phyloP scores from a whole-genome alignment of 1,140 invertebrate genomes.

The Hyphantria cunea region DNA sequence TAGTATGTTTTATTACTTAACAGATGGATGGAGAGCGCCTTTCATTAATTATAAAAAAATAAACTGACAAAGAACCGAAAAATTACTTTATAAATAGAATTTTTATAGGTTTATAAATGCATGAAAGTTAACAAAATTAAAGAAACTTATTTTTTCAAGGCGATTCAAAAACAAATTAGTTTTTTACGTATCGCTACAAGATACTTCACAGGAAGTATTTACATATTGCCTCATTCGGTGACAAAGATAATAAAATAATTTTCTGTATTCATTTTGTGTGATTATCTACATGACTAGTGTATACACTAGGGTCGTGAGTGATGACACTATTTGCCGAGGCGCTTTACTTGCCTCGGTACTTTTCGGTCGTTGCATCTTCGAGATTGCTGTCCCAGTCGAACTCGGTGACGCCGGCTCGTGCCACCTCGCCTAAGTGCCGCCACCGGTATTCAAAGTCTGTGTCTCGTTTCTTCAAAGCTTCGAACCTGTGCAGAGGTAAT shows the following conservation, averaged over 20 bases:
- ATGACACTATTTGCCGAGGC: slow-evolving; percentile 2
- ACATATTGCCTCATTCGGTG: slow-evolving; percentile 3
- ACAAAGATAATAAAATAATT: slow-evolving; percentile 14
- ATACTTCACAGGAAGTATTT: slow-evolving; percentile 19
- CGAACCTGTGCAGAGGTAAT: slow-evolving; percentile 83
- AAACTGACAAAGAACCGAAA: slow-evolving; percentile 1
- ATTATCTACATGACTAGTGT: slow-evolving; percentile 42
- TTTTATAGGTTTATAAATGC: slow-evolving; percentile 29
- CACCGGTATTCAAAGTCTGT: slow-evolving; percentile 90
- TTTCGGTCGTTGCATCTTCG: slow-evolving; percentile 85
- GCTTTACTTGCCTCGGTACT: slow-evolving; percentile 67
- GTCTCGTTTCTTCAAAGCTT: slow-evolving; percentile 90
- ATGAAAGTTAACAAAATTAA: slow-evolving; percentile 22
- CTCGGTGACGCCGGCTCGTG: slow-evolving; percentile 87
- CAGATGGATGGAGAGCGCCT: slow-evolving; percentile 40
- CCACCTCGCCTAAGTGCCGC: slow-evolving; percentile 89
- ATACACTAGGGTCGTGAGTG: slow-evolving; percentile 35
- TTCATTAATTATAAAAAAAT: neutral
- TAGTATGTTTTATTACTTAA: slow-evolving; percentile 32
- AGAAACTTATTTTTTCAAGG: slow-evolving; percentile 20
- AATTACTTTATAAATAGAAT: slow-evolving; percentile 1
- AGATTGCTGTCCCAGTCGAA: slow-evolving; percentile 94
- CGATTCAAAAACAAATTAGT: slow-evolving; percentile 5
- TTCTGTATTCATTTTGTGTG: slow-evolving; percentile 25
- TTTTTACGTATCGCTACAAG: neutral